These are phyloP conservation scores for Sitobion miscanthi DNA, from an alignment of 1,140 invertebrate species.

Conservation along the genomic window DNA sequence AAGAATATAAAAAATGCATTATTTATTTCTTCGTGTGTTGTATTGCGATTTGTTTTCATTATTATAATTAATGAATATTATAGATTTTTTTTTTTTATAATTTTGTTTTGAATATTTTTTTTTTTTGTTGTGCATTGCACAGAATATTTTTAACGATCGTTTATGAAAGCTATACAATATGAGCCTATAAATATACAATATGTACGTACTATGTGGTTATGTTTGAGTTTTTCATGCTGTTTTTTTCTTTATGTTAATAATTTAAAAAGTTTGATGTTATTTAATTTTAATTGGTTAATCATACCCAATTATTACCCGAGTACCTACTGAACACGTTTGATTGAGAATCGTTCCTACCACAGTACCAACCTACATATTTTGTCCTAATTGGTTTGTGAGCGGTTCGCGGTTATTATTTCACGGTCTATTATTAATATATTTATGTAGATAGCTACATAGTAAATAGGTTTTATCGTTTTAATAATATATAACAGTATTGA, in stretches of 20 bases:
- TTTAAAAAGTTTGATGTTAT: neutral
- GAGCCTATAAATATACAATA: neutral
- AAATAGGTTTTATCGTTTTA: too few relatives aligned
- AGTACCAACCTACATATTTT: neutral
- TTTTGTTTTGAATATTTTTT: neutral
- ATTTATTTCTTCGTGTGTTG: neutral
- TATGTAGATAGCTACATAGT: too few relatives aligned
- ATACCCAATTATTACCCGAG: neutral
- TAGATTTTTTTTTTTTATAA: neutral
- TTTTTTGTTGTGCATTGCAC: neutral
- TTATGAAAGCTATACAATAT: neutral
- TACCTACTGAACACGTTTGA: neutral
- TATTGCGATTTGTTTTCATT: neutral
- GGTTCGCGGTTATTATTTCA: neutral
- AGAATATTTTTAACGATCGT: neutral
- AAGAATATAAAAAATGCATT: neutral
- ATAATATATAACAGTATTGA: too few relatives aligned
- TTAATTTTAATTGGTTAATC: slow-evolving; percentile 7
- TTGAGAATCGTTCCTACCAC: neutral
- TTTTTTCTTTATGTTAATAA: neutral
- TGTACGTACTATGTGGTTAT: neutral
- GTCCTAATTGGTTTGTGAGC: neutral
- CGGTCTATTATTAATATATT: neutral
- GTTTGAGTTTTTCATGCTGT: neutral
- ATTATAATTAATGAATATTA: neutral